Percentiles rank a stretch among this genome's conserved stretches.
Evolutionary conservation across 1,140 invertebrate genomes (phyloP).

Genomic region (Tenebrio molitor): DNA sequence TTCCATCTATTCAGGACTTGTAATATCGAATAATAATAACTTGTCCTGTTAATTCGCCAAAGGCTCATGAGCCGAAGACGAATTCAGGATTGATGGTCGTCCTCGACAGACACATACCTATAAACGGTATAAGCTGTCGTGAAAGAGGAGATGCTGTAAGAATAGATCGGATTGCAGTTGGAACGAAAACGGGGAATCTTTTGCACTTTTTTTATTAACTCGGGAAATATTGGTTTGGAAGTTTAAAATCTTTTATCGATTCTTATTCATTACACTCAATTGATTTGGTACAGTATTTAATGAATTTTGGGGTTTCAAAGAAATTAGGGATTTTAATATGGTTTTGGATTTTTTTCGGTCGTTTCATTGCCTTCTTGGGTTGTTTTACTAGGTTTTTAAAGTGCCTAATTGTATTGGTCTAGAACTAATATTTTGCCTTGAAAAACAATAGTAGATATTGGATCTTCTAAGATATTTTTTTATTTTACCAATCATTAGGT

Average conservation of each 20-base stretch:
- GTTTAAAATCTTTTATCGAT: not conserved
- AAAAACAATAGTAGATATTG: no score
- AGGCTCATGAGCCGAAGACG: slow-evolving; percentile 29
- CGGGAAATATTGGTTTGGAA: not conserved
- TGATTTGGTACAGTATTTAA: no score
- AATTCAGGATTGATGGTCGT: slow-evolving; percentile 26
- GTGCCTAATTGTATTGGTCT: no score
- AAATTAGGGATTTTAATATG: no score
- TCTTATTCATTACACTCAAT: no score
- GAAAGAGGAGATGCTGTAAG: slow-evolving; percentile 36
- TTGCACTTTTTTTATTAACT: slow-evolving; percentile 22
- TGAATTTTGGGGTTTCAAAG: no score
- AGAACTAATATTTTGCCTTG: no score
- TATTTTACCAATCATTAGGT: no score
- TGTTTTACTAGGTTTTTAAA: no score
- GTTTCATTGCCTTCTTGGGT: no score
- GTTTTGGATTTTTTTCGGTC: no score
- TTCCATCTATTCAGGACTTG: slow-evolving; percentile 7
- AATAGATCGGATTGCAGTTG: slow-evolving; percentile 32
- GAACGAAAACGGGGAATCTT: slow-evolving; percentile 29
- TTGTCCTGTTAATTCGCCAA: slow-evolving; percentile 20
- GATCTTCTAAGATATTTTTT: no score
- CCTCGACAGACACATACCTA: slow-evolving; percentile 21
- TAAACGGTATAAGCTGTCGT: slow-evolving; percentile 14
- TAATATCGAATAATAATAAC: slow-evolving; percentile 18